phyloP scores from a whole-genome alignment of 2,113 vertebrate species.

The Vulpes lagopus region DNA sequence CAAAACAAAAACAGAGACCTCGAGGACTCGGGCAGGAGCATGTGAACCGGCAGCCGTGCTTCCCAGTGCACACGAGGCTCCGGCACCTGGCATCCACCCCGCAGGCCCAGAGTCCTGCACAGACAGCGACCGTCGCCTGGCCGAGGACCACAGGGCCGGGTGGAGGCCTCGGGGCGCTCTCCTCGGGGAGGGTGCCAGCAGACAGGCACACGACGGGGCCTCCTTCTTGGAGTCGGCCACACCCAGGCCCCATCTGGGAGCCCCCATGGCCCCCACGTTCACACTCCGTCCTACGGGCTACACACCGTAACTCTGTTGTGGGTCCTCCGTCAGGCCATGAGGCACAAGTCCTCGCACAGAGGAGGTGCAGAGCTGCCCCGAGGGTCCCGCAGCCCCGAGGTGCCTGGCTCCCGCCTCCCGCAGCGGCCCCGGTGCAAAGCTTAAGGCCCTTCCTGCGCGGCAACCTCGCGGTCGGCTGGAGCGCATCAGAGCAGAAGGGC shows the following conservation, averaged over 20 bases:
- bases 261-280: background rate
- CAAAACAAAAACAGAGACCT: too few species aligned
- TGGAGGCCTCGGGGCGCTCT: accelerated
- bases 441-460: background rate
- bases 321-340: too few species aligned
- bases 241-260: background rate
- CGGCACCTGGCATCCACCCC: too few species aligned
- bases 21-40: too few species aligned
- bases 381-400: too few species aligned
- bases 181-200: background rate
- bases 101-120: too few species aligned
- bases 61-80: too few species aligned
- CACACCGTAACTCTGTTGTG: background rate
- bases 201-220: background rate
- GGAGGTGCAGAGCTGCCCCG: background rate
- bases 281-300: too few species aligned
- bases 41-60: too few species aligned
- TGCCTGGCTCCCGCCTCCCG: too few species aligned
- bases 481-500: background rate
- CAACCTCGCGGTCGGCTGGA: background rate
- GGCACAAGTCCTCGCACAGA: too few species aligned
- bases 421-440: too few species aligned
- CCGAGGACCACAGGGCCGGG: background rate
- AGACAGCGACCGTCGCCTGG: background rate
- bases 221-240: background rate